Evolutionary conservation across 1,140 invertebrate species (phyloP), one percentile per base, ranked within the genome.

Genomic region (Drosophila ercepeae): DNA sequence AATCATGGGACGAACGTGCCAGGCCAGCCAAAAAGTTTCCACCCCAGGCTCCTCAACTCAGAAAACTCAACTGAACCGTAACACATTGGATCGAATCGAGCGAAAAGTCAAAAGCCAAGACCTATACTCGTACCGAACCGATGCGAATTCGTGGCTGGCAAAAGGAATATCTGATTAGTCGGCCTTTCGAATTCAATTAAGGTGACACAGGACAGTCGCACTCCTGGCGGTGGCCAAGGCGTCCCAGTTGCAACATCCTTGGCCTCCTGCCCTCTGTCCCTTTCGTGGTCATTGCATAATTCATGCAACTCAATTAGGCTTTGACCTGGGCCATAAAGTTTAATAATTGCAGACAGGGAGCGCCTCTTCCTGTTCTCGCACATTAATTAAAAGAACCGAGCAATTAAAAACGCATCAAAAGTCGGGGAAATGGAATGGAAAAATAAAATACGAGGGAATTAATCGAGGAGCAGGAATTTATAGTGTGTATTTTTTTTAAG

Each of bases 141-240:
- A 63, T 77, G 49, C 51, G 48, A 82, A 65, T 65, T 74, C 81
- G 74, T 65, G 76, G 64, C 48, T 59, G 27, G 65, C 51, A 50
- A 79, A 72, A 45, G 49, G 81, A 76, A 84, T 84, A 84, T 84
- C 83, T 79, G 79, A 84, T 84, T 76, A 86, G 72, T 41, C 71
- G 49, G 19, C 75, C 71, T 51, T 75, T 71, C 18, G 39, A 60
- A 79, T 72, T 86, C 71, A 86, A 86, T 79, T 84, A 72, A 46
- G 64, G 53, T 52, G 79, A 61, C 36, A 5, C 13, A 7, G 36
- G 36, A 1, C 74, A 52, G 48, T 29, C 5, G 36, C 68, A 70
- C 46, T 45, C 51, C 19, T 41, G 41, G 53, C 25, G 52, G 36
- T 25, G 29, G 65, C 32, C 8, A 32, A 18, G 46, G 16, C 7